Evolutionary conservation across 2,888 invertebrate species (phyloP).

Genomic region (Athetis lepigone): DNA sequence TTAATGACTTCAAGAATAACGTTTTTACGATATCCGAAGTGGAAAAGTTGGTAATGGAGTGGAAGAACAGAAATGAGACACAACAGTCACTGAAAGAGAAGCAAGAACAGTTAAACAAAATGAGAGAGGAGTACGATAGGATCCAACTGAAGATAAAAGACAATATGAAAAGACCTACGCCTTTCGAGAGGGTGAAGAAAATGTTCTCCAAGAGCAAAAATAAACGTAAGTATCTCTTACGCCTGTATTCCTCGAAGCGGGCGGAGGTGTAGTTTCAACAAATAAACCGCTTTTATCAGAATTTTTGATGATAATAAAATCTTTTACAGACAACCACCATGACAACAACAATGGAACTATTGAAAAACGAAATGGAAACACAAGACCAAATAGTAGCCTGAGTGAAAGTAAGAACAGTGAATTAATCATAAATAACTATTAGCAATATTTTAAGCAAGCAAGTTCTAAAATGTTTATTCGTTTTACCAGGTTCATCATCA

Average conservation of each 20-base stretch:
- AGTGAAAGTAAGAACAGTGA: conserved; percentile 83
- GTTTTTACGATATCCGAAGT: conserved; percentile 96
- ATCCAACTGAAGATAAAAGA: conserved; percentile 95
- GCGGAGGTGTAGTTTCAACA: not conserved
- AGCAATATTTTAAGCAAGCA: not conserved
- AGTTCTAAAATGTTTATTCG: not conserved
- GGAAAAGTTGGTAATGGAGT: conserved; percentile 95
- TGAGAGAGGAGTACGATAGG: conserved; percentile 95
- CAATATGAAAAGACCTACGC: conserved; percentile 94
- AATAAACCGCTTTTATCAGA: too few relatives aligned
- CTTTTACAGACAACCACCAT: conserved; percentile 75
- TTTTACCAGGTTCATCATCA: conserved; percentile 92
- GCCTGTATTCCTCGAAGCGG: not conserved
- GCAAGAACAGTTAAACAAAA: conserved; percentile 94
- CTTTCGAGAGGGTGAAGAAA: conserved; percentile 94
- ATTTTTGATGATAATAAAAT: too few relatives aligned
- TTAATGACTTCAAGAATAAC: conserved; percentile 97
- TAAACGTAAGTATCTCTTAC: conserved; percentile 77
- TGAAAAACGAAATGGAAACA: conserved; percentile 86
- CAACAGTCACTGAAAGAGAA: conserved; percentile 96
- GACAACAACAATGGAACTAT: conserved; percentile 81
- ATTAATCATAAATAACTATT: not conserved
- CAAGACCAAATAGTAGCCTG: conserved; percentile 86
- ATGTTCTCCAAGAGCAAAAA: conserved; percentile 93
- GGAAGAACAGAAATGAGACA: conserved; percentile 96